These are phyloP conservation scores for Anthophora plumipes DNA, from an alignment of 2,888 invertebrate species.

Conservation along the genomic window DNA sequence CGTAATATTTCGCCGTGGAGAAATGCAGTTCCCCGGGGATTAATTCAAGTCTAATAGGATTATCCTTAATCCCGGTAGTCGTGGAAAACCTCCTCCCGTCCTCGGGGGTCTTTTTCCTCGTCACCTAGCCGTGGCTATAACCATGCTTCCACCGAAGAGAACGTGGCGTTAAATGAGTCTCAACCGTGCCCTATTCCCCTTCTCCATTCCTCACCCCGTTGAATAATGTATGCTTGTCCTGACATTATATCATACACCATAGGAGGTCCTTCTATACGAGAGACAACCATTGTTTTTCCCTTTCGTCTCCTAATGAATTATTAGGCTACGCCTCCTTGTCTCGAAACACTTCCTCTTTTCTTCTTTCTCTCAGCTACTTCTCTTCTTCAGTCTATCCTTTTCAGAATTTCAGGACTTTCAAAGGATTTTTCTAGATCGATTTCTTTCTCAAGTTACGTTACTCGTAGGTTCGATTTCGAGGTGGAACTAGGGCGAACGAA, in stretches of 20 bases:
- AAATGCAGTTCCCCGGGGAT: conserved; percentile 79
- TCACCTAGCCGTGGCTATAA: conserved; percentile 34
- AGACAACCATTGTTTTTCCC: conserved; percentile 43
- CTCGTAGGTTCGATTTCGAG: conserved; percentile 27
- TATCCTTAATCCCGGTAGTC: conserved; percentile 80
- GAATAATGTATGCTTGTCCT: conserved; percentile 73
- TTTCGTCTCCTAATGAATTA: conserved; percentile 57
- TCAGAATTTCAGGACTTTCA: not conserved
- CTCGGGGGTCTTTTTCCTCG: conserved; percentile 62
- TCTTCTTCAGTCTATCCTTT: no score
- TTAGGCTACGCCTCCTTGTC: conserved; percentile 35
- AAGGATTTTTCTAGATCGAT: not conserved
- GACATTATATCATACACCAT: conserved; percentile 66
- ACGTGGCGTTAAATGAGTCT: conserved; percentile 67
- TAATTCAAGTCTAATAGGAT: conserved; percentile 83
- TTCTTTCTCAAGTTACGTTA: not conserved
- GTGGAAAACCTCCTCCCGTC: conserved; percentile 60
- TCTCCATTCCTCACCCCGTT: conserved; percentile 20
- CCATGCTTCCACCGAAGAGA: conserved; percentile 21
- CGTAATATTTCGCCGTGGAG: conserved; percentile 77
- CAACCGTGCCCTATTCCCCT: conserved; percentile 30
- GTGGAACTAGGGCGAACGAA: conserved; percentile 28
- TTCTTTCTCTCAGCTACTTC: no score
- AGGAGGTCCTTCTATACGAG: not conserved
- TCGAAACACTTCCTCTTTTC: conserved; percentile 24